Evolutionary conservation across 2,888 invertebrate genomes (phyloP), one percentile per base, ranked within the genome.

Genomic region (Stramonita haemastoma): DNA sequence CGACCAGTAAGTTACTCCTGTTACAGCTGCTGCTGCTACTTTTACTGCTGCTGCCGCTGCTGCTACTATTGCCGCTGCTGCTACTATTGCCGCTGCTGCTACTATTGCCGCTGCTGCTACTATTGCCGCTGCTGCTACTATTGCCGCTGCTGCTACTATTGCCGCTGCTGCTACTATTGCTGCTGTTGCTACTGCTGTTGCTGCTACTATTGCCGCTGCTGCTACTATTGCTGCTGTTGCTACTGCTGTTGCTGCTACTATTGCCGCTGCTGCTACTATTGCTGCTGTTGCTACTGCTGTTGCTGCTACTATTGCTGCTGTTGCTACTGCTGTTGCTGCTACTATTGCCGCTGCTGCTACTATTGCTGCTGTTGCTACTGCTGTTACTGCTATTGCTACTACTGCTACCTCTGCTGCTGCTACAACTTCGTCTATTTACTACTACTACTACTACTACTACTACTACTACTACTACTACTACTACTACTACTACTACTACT

Each of bases 161-260:
- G 8, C 46, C 34, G 13, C 29, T 32, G 34, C 34, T 29, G 5
- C 29, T 32, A 83, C 4, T 5, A 83, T 34, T 32, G 29, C 29
- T 17, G 96, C 97, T 92, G 96, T 96, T 95, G 93, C 97, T 88
- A 91, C 88, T 34, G 26, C 66, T 26, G 32, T 17, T 19, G 32
- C 36, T 70, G 57, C 29, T 22, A 13, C 4, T 13, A 70, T 15
- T 60, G 26, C 66, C 13, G 26, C 66, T 66, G 26, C 66, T 66
- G 26, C 66, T 66, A 66, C 66, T 66, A 66, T 13, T 66, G 13
- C 66, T 66, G 26, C 66, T 26, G 26, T 13, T 26, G 26, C 66
- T 22, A 13, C 66, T 26, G 26, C 66, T 26, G 26, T 13, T 66
- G 13, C 26, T 6, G 13, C 66, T 6, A 66, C 66, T 66, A 66